phyloP scores from a whole-genome alignment of 2,888 invertebrate genomes.

The Aporophyla nigra region DNA sequence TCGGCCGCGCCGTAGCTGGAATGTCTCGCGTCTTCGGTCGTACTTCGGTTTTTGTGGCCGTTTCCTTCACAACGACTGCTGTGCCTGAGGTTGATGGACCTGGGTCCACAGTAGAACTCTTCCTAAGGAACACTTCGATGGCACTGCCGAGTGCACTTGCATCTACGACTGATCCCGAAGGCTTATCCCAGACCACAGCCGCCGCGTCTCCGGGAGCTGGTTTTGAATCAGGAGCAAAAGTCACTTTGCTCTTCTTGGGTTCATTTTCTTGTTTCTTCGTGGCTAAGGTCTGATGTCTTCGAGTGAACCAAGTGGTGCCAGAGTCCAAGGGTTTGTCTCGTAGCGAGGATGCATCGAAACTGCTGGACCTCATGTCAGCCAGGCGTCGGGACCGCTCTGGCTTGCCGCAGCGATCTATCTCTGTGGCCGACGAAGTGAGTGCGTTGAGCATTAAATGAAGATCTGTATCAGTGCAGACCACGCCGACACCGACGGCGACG shows the following conservation, averaged over 20 bases:
- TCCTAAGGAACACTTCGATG: conserved; percentile 95
- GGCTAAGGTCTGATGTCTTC: conserved; percentile 94
- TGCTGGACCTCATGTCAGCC: conserved; percentile 95
- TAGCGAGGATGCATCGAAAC: conserved; percentile 95
- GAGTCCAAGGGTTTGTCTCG: conserved; percentile 85
- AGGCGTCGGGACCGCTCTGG: conserved; percentile 91
- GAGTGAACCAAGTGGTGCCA: conserved; percentile 94
- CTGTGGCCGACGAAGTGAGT: conserved; percentile 95
- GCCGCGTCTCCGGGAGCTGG: conserved; percentile 90
- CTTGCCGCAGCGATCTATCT: conserved; percentile 93
- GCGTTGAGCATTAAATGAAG: conserved; percentile 95
- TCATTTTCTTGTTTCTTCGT: conserved; percentile 91
- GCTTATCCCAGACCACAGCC: conserved; percentile 94
- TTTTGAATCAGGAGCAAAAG: conserved; percentile 92
- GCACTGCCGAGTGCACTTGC: conserved; percentile 95
- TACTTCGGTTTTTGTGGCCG: conserved; percentile 78
- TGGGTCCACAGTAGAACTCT: conserved; percentile 89
- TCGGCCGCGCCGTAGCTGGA: conserved; percentile 77
- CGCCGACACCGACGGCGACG: conserved; percentile 92
- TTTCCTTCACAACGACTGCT: conserved; percentile 74
- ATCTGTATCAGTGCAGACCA: conserved; percentile 95
- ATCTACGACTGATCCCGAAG: conserved; percentile 95
- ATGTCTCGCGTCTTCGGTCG: conserved; percentile 82
- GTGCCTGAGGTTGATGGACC: conserved; percentile 78
- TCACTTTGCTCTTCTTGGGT: conserved; percentile 89